A percentile compares a stretch with the other conserved stretches of the same genome.
Evolutionary conservation across 53 echinoderm and acorn worm genomes (phyloP).

Genomic region (Mesocentrotus franciscanus): DNA sequence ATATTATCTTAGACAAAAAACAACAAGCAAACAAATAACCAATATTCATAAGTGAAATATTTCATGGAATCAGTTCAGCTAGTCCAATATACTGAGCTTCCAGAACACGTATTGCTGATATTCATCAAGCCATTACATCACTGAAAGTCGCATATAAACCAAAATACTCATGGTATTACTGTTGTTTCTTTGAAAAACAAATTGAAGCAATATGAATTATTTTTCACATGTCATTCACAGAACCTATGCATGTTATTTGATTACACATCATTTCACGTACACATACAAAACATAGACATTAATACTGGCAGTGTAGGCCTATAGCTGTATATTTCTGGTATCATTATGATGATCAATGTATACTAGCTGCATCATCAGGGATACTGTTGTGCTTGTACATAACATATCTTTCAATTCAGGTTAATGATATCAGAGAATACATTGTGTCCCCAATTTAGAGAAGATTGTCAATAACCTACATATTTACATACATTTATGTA

Average conservation of each 20-base stretch:
- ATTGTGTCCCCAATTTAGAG: neutral
- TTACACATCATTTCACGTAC: neutral
- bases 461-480: neutral
- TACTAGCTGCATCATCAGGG: neutral
- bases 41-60: neutral
- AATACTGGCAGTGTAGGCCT: constrained; percentile 14
- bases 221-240: neutral
- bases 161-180: neutral
- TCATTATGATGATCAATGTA: neutral
- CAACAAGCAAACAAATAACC: neutral
- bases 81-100: neutral
- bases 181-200: neutral
- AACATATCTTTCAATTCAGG: neutral
- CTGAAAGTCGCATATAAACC: neutral
- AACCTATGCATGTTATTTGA: neutral
- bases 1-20: neutral
- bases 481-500: neutral
- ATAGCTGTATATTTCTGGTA: neutral
- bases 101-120: neutral
- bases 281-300: neutral
- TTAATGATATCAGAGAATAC: neutral
- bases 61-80: neutral
- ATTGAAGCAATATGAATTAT: neutral
- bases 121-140: neutral
- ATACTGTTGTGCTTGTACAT: neutral